These are phyloP conservation scores for Hipposideros armiger DNA, from an alignment of 2,113 vertebrate genomes.

Conservation along the genomic window DNA sequence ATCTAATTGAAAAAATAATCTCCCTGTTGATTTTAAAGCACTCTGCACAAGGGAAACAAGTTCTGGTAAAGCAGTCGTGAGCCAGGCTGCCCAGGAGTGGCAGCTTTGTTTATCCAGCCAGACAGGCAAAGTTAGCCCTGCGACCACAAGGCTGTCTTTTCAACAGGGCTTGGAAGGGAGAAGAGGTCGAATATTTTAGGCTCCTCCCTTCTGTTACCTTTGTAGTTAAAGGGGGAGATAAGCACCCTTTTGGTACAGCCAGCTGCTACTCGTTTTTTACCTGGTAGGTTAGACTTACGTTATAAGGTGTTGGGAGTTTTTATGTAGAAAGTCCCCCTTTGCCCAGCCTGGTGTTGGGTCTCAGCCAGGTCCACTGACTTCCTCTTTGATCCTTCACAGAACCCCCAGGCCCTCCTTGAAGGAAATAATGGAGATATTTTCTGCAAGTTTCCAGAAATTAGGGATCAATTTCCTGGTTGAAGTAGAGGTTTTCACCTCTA, in stretches of 20 bases:
- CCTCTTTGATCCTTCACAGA: neutral
- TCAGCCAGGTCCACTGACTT: neutral
- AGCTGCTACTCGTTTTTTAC: neutral
- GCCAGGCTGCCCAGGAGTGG: neutral
- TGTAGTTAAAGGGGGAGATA: rapidly evolving
- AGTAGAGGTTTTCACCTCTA: neutral
- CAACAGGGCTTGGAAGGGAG: neutral
- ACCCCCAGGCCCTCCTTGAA: neutral
- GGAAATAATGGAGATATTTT: neutral
- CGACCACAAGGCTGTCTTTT: neutral
- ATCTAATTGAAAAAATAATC: neutral
- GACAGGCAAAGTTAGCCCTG: neutral
- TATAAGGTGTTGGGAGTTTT: neutral
- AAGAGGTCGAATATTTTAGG: neutral
- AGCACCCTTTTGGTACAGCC: neutral
- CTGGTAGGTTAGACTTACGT: neutral
- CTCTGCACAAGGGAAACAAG: too few species aligned
- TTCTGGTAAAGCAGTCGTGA: too few species aligned
- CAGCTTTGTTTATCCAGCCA: too few species aligned
- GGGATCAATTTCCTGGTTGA: neutral
- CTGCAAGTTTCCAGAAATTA: neutral
- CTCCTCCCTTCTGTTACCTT: neutral
- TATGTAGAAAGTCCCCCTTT: neutral
- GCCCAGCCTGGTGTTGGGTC: neutral
- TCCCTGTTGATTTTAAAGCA: neutral